phyloP scores from a whole-genome alignment of 2,797 vertebrate species.

The Acipenser oxyrinchus region DNA sequence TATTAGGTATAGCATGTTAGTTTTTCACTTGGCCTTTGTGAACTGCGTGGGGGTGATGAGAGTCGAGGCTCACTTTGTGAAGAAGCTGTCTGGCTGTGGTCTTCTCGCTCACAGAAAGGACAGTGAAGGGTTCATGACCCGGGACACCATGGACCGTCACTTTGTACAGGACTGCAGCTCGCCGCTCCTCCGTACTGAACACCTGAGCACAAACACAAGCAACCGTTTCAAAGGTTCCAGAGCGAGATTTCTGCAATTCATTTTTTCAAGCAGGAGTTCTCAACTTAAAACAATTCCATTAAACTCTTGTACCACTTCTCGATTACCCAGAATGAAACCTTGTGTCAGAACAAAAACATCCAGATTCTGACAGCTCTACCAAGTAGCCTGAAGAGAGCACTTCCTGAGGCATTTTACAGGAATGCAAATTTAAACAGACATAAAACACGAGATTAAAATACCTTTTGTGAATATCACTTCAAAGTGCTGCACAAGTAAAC shows the following conservation, averaged over 20 bases:
- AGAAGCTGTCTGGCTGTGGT: constrained; percentile 82
- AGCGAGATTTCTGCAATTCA: too few species aligned
- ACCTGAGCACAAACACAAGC: constrained; percentile 48
- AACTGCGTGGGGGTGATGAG: background rate
- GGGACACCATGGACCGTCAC: constrained; percentile 83
- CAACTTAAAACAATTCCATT: too few species aligned
- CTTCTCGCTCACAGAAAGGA: constrained; percentile 65
- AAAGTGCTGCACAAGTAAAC: too few species aligned
- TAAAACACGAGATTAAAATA: too few species aligned
- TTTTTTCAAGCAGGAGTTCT: too few species aligned
- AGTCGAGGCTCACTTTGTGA: constrained; percentile 57
- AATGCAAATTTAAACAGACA: too few species aligned
- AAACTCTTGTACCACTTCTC: too few species aligned
- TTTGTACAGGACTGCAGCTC: constrained; percentile 47
- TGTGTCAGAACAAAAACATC: background rate
- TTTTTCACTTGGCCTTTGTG: constrained; percentile 1
- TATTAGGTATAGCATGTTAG: constrained; percentile 1
- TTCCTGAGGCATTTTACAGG: too few species aligned
- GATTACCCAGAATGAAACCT: background rate
- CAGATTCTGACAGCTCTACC: too few species aligned
- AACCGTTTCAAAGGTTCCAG: too few species aligned
- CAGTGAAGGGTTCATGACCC: constrained; percentile 81
- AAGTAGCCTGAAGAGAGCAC: too few species aligned
- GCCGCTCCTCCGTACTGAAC: constrained; percentile 76
- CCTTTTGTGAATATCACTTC: too few species aligned